Conservation (phyloP, 2,113 vertebrate species). For the Phasianus colchicus region DNA sequence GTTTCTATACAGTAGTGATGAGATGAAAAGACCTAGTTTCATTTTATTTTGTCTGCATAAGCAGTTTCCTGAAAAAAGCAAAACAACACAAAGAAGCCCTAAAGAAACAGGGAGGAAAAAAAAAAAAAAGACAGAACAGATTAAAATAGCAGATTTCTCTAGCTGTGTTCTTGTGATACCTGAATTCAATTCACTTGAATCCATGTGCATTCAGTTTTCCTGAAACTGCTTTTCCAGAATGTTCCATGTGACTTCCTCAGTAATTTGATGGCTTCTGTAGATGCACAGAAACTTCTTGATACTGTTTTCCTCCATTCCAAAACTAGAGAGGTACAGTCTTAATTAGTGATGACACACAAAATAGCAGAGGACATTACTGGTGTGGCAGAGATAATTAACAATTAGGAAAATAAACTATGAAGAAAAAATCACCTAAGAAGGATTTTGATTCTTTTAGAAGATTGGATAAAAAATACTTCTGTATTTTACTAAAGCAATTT, state of each 20-base stretch:
- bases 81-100: too few relatives aligned
- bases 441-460: neutral
- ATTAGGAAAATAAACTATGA: neutral
- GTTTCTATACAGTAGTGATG: neutral
- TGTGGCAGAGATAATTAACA: neutral
- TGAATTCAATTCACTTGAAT: neutral
- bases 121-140: too few relatives aligned
- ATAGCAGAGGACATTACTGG: neutral
- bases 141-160: too few relatives aligned
- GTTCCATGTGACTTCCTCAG: neutral
- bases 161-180: too few relatives aligned
- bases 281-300: neutral
- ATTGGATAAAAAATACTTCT: neutral
- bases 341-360: neutral
- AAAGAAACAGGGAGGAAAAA: neutral
- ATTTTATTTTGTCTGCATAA: neutral
- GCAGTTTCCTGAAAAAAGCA: too few relatives aligned
- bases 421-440: neutral
- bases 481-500: neutral
- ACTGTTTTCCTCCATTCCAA: neutral
- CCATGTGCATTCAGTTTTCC: neutral
- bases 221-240: neutral
- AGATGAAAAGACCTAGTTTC: neutral
- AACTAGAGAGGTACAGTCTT: neutral
- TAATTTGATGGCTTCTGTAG: neutral